Base-by-base conservation (phyloP, 2,888 invertebrate species). In the Phengaris arion region DNA sequence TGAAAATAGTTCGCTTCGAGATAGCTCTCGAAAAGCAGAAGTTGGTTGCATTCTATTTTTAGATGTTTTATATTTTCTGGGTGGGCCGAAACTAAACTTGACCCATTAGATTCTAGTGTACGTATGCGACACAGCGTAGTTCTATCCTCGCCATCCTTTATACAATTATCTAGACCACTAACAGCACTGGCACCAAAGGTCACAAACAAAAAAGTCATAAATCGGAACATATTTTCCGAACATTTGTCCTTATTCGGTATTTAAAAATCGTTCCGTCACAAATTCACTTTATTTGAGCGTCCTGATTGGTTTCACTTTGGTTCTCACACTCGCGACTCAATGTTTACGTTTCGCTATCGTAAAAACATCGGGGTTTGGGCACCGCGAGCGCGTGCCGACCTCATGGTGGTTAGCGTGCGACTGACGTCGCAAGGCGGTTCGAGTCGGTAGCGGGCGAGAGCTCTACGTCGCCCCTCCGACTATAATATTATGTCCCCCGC, bases 1-100 rank as follows among this genome's bases (percentile, higher is more conserved):
- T 96, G 95, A 89, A 97, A 96, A 81, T 95, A 95, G 83, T 96
- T 96, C 12, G 95, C 94, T 78, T 96, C 95, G 76, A 98, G 91
- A 79, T 95, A 95, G 92, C 97, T 97, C 94, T 97, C 97, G 86
- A 96, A 96, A 79, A 96, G 94, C 82, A 97, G 93, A 81, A 96
- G 95, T 84, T 96, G 96, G 89, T 96, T 96, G 90, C 98, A 98
- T 84, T 95, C 95, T 78, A 98, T 94, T 79, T 95, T 95, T 79
- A 98, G 93, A 78, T 95, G 95, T 79, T 96, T 95, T 64, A 97
- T 96, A 74, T 96, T 95, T 85, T 97, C 97, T 74, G 95, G 83
- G 77, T 94, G 90, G 79, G 94, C 89, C 79, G 94, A 91, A 85
- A 94, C 93, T 80, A 96, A 92, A 86, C 95, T 96, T 80, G 96